Base-by-base conservation (phyloP, 1,140 invertebrate species). In the Drosophila kohkoa region DNA sequence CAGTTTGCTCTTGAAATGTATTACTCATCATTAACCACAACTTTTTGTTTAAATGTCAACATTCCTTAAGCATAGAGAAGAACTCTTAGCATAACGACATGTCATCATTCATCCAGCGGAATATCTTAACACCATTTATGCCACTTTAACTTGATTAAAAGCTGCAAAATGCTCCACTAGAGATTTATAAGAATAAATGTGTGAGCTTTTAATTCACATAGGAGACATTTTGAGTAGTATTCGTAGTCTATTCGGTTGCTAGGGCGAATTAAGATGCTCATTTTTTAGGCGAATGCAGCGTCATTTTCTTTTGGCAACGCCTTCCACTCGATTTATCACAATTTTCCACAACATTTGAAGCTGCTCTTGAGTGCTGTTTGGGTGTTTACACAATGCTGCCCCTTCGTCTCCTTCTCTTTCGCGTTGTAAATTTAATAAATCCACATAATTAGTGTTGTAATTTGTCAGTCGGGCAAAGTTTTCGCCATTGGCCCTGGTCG, bases 381-480 rank as follows among this genome's bases (percentile, higher is more conserved):
- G 43, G n/a, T 28, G 32, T 38, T 28, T 52, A 55, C 38, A 45
- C n/a, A 51, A 20, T 8, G 11, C 30, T 55, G 7, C 7, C 13
- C 25, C 25, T 35, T 6, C 16, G 2, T 20, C 38, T 10, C 13
- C 28, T 16, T 5, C 32, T 46, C 6, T 11, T 32, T 51, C 5
- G 11, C 46, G 28, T 43, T 63, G 51, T 65, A 52, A 43, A 71
- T 60, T 73, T 73, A 57, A 66, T 67, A 72, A 76, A 72, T 72
- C 55, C 74, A 68, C 69, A 41, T 73, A 72, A 78, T 78, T 64
- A 78, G 72, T 75, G 54, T 60, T 69, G 72, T 69, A 78, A 75
- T 69, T 75, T 75, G 65, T 78, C 66, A 70, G 65, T 55, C 54
- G 68, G 13, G 25, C 46, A 75, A 71, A 66, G 43, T 62, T 66